Evolutionary conservation across 2,888 invertebrate species (phyloP).

Genomic region (Microchrysa polita): DNA sequence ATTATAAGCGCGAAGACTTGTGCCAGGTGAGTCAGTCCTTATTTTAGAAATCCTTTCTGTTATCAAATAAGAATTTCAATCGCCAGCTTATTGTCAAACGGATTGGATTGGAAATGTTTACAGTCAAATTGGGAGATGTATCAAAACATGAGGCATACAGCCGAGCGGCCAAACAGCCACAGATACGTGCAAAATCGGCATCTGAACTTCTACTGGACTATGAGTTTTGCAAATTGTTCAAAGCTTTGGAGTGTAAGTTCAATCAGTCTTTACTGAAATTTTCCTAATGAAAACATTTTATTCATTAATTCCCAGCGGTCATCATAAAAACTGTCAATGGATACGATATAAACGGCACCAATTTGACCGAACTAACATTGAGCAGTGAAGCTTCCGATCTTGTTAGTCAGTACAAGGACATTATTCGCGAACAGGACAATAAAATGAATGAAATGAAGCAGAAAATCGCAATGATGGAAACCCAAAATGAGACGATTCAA

Average conservation of each 20-base stretch:
- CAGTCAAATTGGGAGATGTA: constrained; percentile 85
- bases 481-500: constrained; percentile 59
- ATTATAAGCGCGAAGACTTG: constrained; percentile 80
- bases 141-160: constrained; percentile 91
- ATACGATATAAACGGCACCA: constrained; percentile 66
- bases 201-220: constrained; percentile 89
- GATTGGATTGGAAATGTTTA: constrained; percentile 88
- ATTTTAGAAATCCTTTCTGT: no score
- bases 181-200: constrained; percentile 79
- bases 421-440: constrained; percentile 90
- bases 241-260: constrained; percentile 75
- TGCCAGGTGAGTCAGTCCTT: constrained; percentile 66
- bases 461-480: constrained; percentile 55
- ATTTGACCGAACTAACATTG: constrained; percentile 65
- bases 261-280: background rate
- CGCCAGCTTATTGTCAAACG: constrained; percentile 80
- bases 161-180: constrained; percentile 92
- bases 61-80: constrained; percentile 13
- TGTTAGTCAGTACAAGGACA: constrained; percentile 80
- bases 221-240: constrained; percentile 93
- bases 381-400: constrained; percentile 63
- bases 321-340: constrained; percentile 67
- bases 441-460: constrained; percentile 66
- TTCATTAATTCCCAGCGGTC: constrained; percentile 60
- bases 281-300: no score